These are phyloP conservation scores for Danaus plexippus DNA, from an alignment of 1,140 invertebrate genomes.

Conservation along the genomic window DNA sequence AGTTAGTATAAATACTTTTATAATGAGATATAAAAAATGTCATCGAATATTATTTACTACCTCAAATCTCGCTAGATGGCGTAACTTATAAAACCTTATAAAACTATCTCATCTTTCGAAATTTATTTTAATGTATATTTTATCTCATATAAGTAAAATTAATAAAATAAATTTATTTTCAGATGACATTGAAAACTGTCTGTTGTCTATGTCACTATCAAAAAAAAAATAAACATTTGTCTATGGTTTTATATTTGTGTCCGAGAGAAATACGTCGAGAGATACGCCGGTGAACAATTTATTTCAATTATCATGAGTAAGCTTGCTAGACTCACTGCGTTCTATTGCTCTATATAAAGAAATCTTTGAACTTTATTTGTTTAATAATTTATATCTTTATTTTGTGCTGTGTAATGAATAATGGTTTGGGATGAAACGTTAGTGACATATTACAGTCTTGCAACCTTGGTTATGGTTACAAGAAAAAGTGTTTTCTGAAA, in stretches of 20 bases:
- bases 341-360: slow-evolving; percentile 47
- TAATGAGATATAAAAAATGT: no score
- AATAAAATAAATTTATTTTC: not conserved
- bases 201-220: slow-evolving; percentile 5
- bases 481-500: slow-evolving; percentile 72
- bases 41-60: no score
- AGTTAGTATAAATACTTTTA: no score
- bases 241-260: slow-evolving; percentile 41
- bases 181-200: slow-evolving; percentile 5
- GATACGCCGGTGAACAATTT: slow-evolving; percentile 64
- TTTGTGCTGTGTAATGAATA: slow-evolving; percentile 55
- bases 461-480: slow-evolving; percentile 71
- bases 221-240: slow-evolving; percentile 20
- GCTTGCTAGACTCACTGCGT: slow-evolving; percentile 47
- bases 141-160: not conserved
- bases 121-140: not conserved
- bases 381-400: slow-evolving; percentile 29
- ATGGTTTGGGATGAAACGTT: slow-evolving; percentile 65
- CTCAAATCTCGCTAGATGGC: no score
- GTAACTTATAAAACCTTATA: no score
- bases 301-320: slow-evolving; percentile 67
- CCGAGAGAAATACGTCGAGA: slow-evolving; percentile 61
- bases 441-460: slow-evolving; percentile 63
- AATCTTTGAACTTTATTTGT: slow-evolving; percentile 45
- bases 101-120: no score